Evolutionary conservation across 2,888 invertebrate species (phyloP), one percentile per base, ranked within the genome.

Genomic region (Melipona bicolor): DNA sequence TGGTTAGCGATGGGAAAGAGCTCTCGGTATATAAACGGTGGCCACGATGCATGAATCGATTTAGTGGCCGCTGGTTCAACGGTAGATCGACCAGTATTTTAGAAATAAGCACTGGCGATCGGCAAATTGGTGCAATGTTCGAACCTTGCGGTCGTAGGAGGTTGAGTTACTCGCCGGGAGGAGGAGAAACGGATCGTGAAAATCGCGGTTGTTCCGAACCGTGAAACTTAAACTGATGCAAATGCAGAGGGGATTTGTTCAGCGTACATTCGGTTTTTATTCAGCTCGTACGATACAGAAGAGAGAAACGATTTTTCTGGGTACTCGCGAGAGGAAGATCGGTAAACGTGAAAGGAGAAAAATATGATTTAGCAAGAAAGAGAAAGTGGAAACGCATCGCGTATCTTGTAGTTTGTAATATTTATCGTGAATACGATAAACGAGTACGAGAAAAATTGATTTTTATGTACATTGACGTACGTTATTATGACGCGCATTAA

Each of bases 1-100:
- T 11, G 50, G 49, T 43, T 74, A 67, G 76, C 76, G 76, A 83
- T 76, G 83, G 83, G 61, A 68, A 36, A 62, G 67, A 76, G 43
- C 17, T 50, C 17, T 50, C 15, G n/a, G 32, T 62, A 9, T 32
- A 21, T 27, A 43, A 43, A 9, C 9, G 43, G 11, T 11, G 19
- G 11, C 32, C 27, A 21, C 62, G 32, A 32, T 17, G 17, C 21
- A 3, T 32, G n/a, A 21, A 54, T 74, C 49, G 27, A 67, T 75
- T 82, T 65, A 56, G 21, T 15, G 17, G 17, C 4, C 24, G 11
- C 54, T 13, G 36, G 21, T 13, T 49, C 4, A 32, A 32, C 24
- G 54, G 52, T 27, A 1, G 19, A 54, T 24, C 52, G 52, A 15
- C 43, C 43, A 65, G 27, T 65, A 27, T 75, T 75, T 54, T 9